Percentiles rank a stretch among this genome's conserved stretches.
These are phyloP conservation scores for Corythaeola cristata DNA, from an alignment of 2,113 vertebrate genomes.

Conservation along the genomic window DNA sequence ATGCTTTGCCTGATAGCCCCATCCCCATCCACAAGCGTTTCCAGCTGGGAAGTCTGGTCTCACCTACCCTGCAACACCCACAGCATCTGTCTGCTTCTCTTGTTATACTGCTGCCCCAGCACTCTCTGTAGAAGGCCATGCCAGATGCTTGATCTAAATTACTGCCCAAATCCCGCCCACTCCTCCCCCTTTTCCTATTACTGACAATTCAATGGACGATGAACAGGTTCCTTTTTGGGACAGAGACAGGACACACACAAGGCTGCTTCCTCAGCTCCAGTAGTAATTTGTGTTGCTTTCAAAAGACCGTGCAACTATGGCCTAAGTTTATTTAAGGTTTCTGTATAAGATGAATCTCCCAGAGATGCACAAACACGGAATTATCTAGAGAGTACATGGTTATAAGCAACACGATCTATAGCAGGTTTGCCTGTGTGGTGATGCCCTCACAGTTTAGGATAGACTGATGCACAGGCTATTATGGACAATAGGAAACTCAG, in stretches of 20 bases:
- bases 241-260: rapidly evolving
- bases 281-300: neutral
- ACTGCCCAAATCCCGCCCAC: neutral
- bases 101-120: neutral
- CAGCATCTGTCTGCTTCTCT: neutral
- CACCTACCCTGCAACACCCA: neutral
- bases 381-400: rapidly evolving
- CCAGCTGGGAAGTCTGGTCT: neutral
- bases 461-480: neutral
- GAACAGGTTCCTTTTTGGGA: neutral
- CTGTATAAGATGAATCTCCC: neutral
- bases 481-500: neutral
- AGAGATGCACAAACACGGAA: neutral
- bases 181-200: neutral
- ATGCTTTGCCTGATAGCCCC: neutral
- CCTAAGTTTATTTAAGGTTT: neutral
- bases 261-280: neutral
- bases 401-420: neutral
- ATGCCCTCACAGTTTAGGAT: neutral
- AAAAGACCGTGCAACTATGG: neutral
- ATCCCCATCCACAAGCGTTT: neutral
- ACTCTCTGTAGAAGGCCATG: neutral
- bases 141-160: neutral
- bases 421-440: neutral
- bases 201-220: neutral